Base-by-base conservation (phyloP, 2,888 invertebrate genomes). In the Chydorus sphaericus region DNA sequence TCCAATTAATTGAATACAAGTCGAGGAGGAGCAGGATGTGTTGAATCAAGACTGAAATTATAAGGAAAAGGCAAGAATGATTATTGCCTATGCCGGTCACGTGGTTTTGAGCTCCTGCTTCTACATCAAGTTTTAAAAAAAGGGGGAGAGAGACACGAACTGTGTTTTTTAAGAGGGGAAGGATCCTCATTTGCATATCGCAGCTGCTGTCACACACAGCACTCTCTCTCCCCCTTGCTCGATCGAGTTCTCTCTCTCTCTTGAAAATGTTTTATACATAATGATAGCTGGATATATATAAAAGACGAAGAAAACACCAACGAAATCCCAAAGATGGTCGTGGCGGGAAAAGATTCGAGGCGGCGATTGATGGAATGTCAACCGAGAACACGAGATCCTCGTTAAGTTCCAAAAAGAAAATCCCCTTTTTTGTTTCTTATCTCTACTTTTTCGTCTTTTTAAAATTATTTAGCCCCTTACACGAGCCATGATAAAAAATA, bases 291-390 rank as follows among this genome's bases (percentile, higher is more conserved):
- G 1, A 39, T 20, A 39, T 10, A 18, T 10, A 39, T 20, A 39
- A 18, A 18, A 18, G 1, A 16, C 6, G 16, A 44, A 16, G 10
- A 11, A 44, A 44, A n/a, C 10, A 10, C 18, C 3, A 39, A 16
- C 44, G 8, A 14, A 10, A 7, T 5, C 6, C 20, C 44, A 8
- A 44, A 26, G n/a, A 44, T 44, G 44, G 44, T 44, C 33, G 33
- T 33, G 8, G 33, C 8, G n/a, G n/a, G n/a, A n/a, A n/a, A n/a
- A n/a, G n/a, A n/a, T n/a, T n/a, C n/a, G n/a, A n/a, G n/a, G n/a
- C n/a, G n/a, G n/a, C 26, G 44, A 44, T 44, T 44, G 44, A 44
- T 44, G 44, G 44, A 44, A 44, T 44, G 44, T 44, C 44, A 44
- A 44, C 44, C 26, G 28, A 1, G 23, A 44, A 44, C 44, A 44